Base-by-base conservation (phyloP, 2,113 vertebrate species). In the Megaceryle torquata region DNA sequence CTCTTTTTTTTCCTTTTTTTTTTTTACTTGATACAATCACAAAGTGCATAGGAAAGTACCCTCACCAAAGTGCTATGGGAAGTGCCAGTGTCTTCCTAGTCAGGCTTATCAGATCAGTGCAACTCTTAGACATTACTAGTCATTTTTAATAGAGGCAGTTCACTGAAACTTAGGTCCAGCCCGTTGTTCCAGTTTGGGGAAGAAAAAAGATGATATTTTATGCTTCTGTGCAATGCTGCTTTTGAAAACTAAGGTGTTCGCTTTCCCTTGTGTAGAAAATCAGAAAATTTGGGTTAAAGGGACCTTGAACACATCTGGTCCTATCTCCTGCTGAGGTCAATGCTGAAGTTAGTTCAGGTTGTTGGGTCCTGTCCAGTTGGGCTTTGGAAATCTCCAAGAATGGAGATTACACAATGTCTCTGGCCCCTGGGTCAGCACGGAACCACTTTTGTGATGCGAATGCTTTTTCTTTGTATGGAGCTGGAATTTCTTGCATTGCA, bases 141-240 rank as follows among this genome's bases (percentile, higher is more conserved):
- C 2, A 9, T 59, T 84, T 86, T 81, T 74, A 60, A 35, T 69
- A 16, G 12, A 60, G 18, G 18, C 33, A 44, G 37, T 56, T 74
- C 9, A 17, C 25, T 50, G 28, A 48, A 70, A 19, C 35, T 67
- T 33, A 43, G 17, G 20, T 70, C 25, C 44, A 75, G 33, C 25
- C 25, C 39, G 28, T 57, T 71, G 5, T 83, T 91, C 43, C 14
- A 33, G 5, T 46, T 54, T 4, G 33, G 22, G 5, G 18, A 37
- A 11, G 7, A 26, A 29, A 70, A 63, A 24, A 67, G 26, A 25
- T 33, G 7, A 2, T 67, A 20, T 4, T 0, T 0, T 80, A 7
- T 31, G 43, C 48, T 85, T 48, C 35, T 76, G 54, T 88, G 28
- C n/a, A 31, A 4, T 72, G 9, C 35, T 65, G 9, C 57, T 72